phyloP scores from a whole-genome alignment of 2,113 vertebrate species.

The Marcusenius ussheri region DNA sequence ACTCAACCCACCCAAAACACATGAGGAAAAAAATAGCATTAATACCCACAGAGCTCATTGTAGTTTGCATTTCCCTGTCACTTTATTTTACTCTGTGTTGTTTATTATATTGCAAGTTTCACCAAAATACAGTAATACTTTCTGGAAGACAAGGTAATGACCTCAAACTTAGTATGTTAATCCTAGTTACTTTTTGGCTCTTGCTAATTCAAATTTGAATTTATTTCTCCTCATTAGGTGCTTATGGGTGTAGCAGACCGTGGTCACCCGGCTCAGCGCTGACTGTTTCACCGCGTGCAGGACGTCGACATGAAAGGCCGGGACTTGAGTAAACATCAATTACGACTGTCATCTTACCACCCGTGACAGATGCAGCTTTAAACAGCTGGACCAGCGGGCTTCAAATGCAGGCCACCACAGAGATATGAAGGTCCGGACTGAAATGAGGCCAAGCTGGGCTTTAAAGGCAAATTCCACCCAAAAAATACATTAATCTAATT shows the following conservation, averaged over 20 bases:
- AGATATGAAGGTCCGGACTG: conserved; percentile 56
- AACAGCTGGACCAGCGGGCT: conserved; percentile 66
- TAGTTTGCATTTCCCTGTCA: not conserved
- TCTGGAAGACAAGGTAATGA: not conserved
- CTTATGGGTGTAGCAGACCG: conserved; percentile 49
- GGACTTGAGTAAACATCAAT: conserved; percentile 71
- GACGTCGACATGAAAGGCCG: conserved; percentile 69
- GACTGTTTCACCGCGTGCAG: conserved; percentile 62
- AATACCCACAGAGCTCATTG: conserved; percentile 24
- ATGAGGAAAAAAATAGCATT: conserved; percentile 29
- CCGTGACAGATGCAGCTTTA: conserved; percentile 74
- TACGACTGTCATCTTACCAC: conserved; percentile 69
- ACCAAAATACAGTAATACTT: not conserved
- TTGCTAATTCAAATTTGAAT: not conserved
- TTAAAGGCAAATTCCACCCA: conserved; percentile 19
- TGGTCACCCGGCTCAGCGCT: conserved; percentile 56
- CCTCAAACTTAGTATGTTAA: not conserved
- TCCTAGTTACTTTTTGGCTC: not conserved
- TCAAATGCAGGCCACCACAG: conserved; percentile 61
- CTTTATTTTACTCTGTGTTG: not conserved
- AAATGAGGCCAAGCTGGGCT: conserved; percentile 53
- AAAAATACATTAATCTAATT: conserved; percentile 1
- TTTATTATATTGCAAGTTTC: not conserved
- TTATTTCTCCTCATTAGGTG: conserved; percentile 41
- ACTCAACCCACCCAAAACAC: conserved; percentile 18